These are phyloP conservation scores for Dynastes hyllus DNA, from an alignment of 2,888 invertebrate genomes.

Conservation along the genomic window DNA sequence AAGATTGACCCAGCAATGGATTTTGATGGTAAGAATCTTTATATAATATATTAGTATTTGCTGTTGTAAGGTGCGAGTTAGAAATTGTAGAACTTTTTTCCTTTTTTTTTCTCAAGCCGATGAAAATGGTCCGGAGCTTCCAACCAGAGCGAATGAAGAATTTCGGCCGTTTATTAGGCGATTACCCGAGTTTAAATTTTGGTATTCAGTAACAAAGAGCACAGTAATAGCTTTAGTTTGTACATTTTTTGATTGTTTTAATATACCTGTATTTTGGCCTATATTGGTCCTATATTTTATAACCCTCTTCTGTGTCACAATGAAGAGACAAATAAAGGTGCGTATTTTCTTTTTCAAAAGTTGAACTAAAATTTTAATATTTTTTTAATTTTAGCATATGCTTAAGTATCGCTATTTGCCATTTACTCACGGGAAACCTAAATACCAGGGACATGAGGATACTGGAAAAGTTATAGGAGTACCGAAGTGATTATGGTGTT, in stretches of 20 bases:
- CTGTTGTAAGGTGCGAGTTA: neutral
- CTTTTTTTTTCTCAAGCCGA: constrained; percentile 74
- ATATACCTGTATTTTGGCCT: constrained; percentile 99
- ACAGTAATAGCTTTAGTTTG: constrained; percentile 91
- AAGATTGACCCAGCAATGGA: constrained; percentile 99
- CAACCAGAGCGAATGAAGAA: constrained; percentile 96
- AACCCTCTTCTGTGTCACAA: constrained; percentile 97
- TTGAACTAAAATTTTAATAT: constrained; percentile 14
- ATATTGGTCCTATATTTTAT: constrained; percentile 99
- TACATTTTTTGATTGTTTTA: constrained; percentile 98
- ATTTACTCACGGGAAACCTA: constrained; percentile 98
- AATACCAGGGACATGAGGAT: constrained; percentile 84
- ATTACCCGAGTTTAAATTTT: constrained; percentile 99
- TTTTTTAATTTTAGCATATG: constrained; percentile 91
- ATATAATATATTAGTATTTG: neutral
- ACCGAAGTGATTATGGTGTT: constrained; percentile 69
- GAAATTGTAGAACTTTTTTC: neutral
- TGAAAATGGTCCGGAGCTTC: constrained; percentile 92
- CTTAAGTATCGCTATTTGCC: constrained; percentile 99
- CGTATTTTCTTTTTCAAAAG: constrained; percentile 61
- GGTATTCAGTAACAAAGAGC: constrained; percentile 97
- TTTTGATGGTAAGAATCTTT: constrained; percentile 82
- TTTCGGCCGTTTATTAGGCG: constrained; percentile 98
- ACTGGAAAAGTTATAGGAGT: constrained; percentile 65
- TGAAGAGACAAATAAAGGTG: constrained; percentile 99